Evolutionary conservation across 2,888 invertebrate species (phyloP).

Genomic region (Drosophila mimica): DNA sequence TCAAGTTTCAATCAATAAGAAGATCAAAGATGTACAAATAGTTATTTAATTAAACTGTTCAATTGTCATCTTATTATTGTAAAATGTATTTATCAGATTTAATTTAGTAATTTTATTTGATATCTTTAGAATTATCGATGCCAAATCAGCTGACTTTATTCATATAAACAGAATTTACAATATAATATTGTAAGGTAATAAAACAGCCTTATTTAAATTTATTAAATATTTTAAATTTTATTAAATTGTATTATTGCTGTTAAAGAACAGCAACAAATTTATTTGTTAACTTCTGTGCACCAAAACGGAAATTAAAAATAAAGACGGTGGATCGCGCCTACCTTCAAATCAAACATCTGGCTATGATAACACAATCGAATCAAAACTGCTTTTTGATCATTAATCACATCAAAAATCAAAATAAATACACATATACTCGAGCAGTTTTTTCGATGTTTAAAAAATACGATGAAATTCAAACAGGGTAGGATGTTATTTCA

Average conservation of each 20-base stretch:
- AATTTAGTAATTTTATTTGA: neutral
- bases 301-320: neutral
- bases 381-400: neutral
- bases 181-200: neutral
- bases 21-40: no score
- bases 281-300: neutral
- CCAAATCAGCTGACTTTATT: neutral
- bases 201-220: no score
- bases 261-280: neutral
- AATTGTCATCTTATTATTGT: neutral
- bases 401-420: neutral
- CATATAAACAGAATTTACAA: neutral
- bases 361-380: neutral
- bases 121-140: neutral
- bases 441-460: neutral
- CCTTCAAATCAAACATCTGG: neutral
- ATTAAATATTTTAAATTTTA: no score
- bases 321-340: neutral
- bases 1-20: neutral
- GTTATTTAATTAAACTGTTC: neutral
- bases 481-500: neutral
- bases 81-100: neutral
- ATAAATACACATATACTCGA: no score
- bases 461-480: neutral
- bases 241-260: no score